Evolutionary conservation across 2,113 vertebrate species (phyloP).

Genomic region (Takifugu flavidus): DNA sequence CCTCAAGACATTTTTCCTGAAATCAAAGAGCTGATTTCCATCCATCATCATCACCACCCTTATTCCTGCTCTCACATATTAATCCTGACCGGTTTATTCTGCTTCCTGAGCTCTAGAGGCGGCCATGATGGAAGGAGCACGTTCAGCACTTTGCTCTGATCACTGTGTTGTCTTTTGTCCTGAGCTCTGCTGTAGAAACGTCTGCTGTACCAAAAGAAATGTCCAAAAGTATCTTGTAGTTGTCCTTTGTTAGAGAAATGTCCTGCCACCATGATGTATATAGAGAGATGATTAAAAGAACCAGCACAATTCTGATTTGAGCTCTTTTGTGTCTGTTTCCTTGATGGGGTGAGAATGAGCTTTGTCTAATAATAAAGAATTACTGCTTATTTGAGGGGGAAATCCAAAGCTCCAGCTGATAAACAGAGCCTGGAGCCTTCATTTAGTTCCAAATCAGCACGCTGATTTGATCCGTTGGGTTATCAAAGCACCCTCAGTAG

Average conservation of each 20-base stretch:
- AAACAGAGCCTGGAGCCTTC: constrained; percentile 10
- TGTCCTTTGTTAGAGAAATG: constrained; percentile 12
- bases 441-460: constrained; percentile 29
- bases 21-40: constrained; percentile 12
- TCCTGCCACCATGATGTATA: constrained; percentile 35
- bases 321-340: neutral
- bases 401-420: neutral
- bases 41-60: neutral
- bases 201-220: constrained; percentile 10
- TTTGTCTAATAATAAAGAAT: too few species aligned
- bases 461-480: constrained; percentile 34
- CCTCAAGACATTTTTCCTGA: constrained; percentile 8
- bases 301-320: constrained; percentile 34
- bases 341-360: neutral
- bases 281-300: constrained; percentile 18
- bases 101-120: too few species aligned
- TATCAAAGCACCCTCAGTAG: constrained; percentile 32
- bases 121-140: neutral
- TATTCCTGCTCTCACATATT: neutral
- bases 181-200: constrained; percentile 13
- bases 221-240: constrained; percentile 5
- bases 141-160: constrained; percentile 16
- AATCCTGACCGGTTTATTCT: too few species aligned
- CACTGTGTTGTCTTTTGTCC: constrained; percentile 27
- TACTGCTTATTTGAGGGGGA: neutral